Evolutionary conservation across 2,888 invertebrate genomes (phyloP).

Genomic region (Chirona hameri): DNA sequence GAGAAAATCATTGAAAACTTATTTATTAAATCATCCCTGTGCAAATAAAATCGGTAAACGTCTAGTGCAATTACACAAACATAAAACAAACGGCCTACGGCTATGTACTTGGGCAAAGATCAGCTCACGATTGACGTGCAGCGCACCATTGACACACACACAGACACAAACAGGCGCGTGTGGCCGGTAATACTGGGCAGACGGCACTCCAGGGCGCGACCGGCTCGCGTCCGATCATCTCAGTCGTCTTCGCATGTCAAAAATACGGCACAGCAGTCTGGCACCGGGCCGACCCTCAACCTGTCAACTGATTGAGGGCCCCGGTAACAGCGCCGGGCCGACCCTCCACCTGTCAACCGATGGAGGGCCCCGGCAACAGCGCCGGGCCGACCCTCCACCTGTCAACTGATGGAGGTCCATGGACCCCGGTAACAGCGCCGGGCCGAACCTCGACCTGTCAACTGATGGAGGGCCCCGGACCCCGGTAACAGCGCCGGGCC

Average conservation of each 20-base stretch:
- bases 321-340: no score
- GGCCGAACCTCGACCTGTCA: no score
- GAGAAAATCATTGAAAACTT: not conserved
- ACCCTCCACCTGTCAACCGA: no score
- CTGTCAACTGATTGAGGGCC: not conserved
- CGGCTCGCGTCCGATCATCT: no score
- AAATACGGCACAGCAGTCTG: not conserved
- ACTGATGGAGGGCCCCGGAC: no score
- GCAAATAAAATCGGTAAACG: slow-evolving; percentile 13
- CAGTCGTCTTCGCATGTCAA: no score
- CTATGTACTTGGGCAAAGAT: not conserved
- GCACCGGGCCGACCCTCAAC: not conserved
- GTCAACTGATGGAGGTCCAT: no score
- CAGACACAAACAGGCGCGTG: not conserved
- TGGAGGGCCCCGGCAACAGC: no score
- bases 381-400: no score
- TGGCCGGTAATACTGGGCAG: not conserved
- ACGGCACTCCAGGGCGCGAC: not conserved
- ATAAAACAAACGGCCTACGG: not conserved
- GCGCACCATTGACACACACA: not conserved
- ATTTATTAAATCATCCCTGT: not conserved
- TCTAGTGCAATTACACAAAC: not conserved
- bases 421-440: no score
- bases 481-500: no score
- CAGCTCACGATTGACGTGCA: not conserved